Base-by-base conservation (phyloP, 2,888 invertebrate genomes). In the Tanytarsus gracilentus region DNA sequence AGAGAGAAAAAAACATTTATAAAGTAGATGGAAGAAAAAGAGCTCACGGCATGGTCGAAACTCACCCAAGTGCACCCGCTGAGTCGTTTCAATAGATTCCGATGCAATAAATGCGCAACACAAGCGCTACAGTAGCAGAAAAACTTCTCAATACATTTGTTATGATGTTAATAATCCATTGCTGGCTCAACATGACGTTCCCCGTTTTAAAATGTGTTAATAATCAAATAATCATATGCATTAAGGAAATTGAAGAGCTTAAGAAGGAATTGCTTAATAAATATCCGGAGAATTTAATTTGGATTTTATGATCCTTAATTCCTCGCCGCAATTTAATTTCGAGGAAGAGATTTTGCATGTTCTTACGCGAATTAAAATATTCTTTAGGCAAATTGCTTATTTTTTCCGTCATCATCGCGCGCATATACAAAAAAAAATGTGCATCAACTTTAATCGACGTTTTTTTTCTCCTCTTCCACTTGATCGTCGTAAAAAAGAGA, bases 71-170 rank as follows among this genome's bases (percentile, higher is more conserved):
- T 30, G 18, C 48, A 27, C 58, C 58, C 39, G 48, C 40, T 21
- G 58, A 27, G 58, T 18, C n/a, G n/a, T 25, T 16, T 27, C 27
- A 48, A 44, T 40, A 55, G 14, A 26, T 11, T 14, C 30, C 16
- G 52, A 48, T 58, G 48, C 58, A 48, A 58, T 48, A 44, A 58
- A 58, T 48, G 58, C 58, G 58, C 58, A 58, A 58, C 55, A 55
- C 40, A 27, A 4, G 30, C 52, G 14, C 16, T 30, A 51, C 53
- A 23, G 53, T 53, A 53, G 53, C 39, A 25, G 30, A 52, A 52
- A 48, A 21, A 23, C 9, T 50, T 44, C 18, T 44, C 21, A 23
- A 44, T 44, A 44, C 44, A 44, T 44, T 53, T 53, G 18, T 50
- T 50, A 53, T 23, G 25, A 53, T 51, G 51, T 26, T 51, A 51